phyloP scores from a whole-genome alignment of 53 echinoderm and acorn worm genomes.

The Zoroaster sp. region DNA sequence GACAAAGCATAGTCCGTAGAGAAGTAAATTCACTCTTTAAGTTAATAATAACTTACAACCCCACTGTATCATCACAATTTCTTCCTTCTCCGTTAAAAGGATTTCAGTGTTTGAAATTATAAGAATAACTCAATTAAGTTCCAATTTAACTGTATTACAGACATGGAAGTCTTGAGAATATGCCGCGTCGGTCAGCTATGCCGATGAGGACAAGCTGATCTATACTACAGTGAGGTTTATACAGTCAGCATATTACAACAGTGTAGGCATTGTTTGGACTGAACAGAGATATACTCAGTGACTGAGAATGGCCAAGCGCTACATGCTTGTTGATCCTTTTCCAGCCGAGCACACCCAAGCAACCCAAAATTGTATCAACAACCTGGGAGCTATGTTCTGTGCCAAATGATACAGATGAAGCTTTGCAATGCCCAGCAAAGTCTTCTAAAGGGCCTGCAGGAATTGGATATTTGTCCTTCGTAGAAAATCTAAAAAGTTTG shows the following conservation, averaged over 20 bases:
- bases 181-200: neutral
- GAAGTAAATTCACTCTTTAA: neutral
- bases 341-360: neutral
- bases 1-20: neutral
- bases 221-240: neutral
- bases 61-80: neutral
- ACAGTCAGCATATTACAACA: neutral
- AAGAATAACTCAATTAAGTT: neutral
- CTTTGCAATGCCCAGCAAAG: neutral
- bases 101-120: neutral
- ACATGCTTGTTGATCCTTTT: neutral
- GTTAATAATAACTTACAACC: neutral
- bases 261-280: neutral
- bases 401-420: neutral
- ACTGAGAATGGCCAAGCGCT: neutral
- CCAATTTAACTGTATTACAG: neutral
- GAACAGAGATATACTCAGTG: neutral
- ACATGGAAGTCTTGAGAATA: neutral
- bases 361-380: neutral
- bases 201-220: neutral
- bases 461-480: neutral
- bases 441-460: neutral
- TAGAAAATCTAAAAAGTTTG: neutral
- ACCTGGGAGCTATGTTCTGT: neutral
- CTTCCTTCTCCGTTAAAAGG: neutral